phyloP scores from a whole-genome alignment of 1,140 invertebrate genomes.

The Musca vetustissima region DNA sequence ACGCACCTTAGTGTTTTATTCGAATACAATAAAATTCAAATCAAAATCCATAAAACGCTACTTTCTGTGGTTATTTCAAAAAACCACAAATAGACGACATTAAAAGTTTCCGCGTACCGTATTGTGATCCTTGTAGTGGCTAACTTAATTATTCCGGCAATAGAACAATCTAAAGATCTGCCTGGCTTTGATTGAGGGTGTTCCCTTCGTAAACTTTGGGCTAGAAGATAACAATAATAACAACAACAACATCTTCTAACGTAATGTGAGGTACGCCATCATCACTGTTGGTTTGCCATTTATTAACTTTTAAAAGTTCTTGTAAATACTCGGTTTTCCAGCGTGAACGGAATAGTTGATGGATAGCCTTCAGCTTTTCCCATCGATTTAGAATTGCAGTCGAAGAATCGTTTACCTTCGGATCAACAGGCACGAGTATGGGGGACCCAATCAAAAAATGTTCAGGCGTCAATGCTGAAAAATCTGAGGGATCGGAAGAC shows the following conservation, averaged over 20 bases:
- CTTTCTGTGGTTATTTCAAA: too few relatives aligned
- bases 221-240: too few relatives aligned
- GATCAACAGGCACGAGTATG: not conserved
- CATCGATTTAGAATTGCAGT: not conserved
- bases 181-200: too few relatives aligned
- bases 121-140: too few relatives aligned
- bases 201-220: not conserved
- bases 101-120: too few relatives aligned
- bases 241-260: too few relatives aligned
- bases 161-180: too few relatives aligned
- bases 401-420: not conserved
- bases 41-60: not conserved
- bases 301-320: slow-evolving; percentile 25
- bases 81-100: too few relatives aligned
- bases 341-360: not conserved
- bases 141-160: too few relatives aligned
- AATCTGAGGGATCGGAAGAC: slow-evolving; percentile 34
- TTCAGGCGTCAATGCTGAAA: slow-evolving; percentile 39
- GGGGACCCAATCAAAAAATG: slow-evolving; percentile 45
- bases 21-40: not conserved
- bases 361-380: not conserved
- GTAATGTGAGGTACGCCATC: too few relatives aligned
- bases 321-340: not conserved
- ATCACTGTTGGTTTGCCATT: slow-evolving; percentile 33
- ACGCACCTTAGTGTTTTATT: not conserved